Evolutionary conservation across 1,140 invertebrate species (phyloP).

Genomic region (Arctopsyche grandis): DNA sequence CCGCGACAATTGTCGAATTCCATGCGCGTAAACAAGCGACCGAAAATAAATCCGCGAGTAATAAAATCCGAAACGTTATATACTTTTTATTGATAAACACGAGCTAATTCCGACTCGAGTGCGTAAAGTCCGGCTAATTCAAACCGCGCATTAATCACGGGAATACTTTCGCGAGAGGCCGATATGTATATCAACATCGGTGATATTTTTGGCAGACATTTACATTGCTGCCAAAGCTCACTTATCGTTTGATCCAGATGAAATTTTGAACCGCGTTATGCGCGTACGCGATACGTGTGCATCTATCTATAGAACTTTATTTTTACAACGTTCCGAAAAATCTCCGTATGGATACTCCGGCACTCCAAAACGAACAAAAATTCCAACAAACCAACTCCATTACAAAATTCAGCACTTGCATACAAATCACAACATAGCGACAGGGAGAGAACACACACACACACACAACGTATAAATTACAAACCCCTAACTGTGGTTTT

Average conservation of each 20-base stretch:
- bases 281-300: neutral
- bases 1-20: neutral
- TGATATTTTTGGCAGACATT: constrained; percentile 25
- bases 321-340: constrained; percentile 12
- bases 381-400: neutral
- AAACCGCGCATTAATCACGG: neutral
- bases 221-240: constrained; percentile 23
- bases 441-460: neutral
- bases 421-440: neutral
- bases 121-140: neutral
- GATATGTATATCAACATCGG: constrained; percentile 21
- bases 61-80: neutral
- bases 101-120: neutral
- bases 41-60: neutral
- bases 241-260: constrained; percentile 30
- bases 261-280: constrained; percentile 10
- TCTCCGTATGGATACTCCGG: neutral
- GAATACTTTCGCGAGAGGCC: constrained; percentile 14
- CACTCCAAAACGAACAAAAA: neutral
- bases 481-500: neutral
- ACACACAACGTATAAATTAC: constrained; percentile 7
- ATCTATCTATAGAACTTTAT: constrained; percentile 14
- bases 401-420: neutral
- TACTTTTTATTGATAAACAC: neutral
- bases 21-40: no score